Conservation (phyloP, 2,888 invertebrate genomes). For the Drosophila ezoana region DNA sequence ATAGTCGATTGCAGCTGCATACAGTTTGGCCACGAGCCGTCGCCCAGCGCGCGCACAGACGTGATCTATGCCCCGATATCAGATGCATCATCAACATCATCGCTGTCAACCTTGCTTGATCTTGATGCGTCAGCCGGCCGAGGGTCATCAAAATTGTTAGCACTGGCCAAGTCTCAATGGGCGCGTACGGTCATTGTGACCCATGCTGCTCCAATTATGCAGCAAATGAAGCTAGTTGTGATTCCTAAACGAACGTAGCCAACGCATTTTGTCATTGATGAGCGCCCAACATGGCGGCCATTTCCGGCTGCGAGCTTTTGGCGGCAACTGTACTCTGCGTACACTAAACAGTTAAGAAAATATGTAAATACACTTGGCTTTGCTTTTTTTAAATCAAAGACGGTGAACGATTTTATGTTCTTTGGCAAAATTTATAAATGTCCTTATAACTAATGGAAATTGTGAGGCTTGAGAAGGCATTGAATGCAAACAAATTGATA, state of each 20-base stretch:
- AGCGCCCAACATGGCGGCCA: conserved; percentile 19
- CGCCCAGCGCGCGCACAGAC: conserved; percentile 45
- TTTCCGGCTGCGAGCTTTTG: conserved; percentile 27
- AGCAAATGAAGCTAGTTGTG: neutral
- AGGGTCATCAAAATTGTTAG: conserved; percentile 37
- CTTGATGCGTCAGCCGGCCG: conserved; percentile 49
- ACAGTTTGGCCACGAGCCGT: conserved; percentile 12
- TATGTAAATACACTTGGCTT: no score
- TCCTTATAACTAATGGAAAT: no score
- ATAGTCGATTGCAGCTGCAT: conserved; percentile 38
- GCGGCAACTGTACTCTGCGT: conserved; percentile 25
- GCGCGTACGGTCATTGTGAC: conserved; percentile 10
- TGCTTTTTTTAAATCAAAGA: no score
- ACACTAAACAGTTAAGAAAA: no score
- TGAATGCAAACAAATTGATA: neutral
- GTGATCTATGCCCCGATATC: conserved; percentile 65
- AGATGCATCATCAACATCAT: conserved; percentile 49
- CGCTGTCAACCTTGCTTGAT: conserved; percentile 40
- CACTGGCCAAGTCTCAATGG: conserved; percentile 28
- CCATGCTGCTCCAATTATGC: neutral
- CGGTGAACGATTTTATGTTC: no score
- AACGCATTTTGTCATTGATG: conserved; percentile 27
- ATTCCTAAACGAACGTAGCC: neutral
- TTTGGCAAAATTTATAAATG: no score
- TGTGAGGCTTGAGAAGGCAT: no score